Evolutionary conservation across 2,113 vertebrate genomes (phyloP).

Genomic region (pig (Sus scrofa)): DNA sequence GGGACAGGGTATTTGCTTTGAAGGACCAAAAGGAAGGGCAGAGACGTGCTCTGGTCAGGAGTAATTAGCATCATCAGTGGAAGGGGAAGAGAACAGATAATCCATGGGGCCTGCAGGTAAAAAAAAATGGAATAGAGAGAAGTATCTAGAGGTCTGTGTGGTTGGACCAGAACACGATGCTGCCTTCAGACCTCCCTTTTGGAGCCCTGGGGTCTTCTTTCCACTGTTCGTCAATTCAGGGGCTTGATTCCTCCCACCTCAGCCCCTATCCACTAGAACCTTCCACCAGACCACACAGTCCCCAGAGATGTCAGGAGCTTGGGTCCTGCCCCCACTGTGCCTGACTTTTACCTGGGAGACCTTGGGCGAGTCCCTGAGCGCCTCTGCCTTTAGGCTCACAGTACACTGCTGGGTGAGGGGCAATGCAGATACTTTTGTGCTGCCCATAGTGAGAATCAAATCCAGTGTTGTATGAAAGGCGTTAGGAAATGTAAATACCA

Average conservation of each 20-base stretch:
- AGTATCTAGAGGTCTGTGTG: fast-evolving
- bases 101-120: background rate
- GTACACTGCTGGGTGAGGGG: background rate
- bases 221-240: background rate
- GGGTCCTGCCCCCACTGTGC: background rate
- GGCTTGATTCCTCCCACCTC: background rate
- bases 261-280: background rate
- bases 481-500: background rate
- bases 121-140: background rate
- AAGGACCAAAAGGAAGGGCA: background rate
- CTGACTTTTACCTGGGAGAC: background rate
- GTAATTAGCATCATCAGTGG: background rate
- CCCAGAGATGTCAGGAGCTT: background rate
- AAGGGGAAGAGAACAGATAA: background rate
- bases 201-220: background rate
- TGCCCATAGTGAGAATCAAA: background rate
- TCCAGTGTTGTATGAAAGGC: background rate
- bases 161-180: background rate
- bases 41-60: background rate
- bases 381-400: background rate
- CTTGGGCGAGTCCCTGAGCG: background rate
- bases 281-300: background rate
- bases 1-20: background rate
- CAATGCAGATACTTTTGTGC: background rate
- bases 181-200: background rate